Evolutionary conservation across 2,113 vertebrate genomes (phyloP), one percentile per base, ranked within the genome.

Genomic region (Catagonus wagneri): DNA sequence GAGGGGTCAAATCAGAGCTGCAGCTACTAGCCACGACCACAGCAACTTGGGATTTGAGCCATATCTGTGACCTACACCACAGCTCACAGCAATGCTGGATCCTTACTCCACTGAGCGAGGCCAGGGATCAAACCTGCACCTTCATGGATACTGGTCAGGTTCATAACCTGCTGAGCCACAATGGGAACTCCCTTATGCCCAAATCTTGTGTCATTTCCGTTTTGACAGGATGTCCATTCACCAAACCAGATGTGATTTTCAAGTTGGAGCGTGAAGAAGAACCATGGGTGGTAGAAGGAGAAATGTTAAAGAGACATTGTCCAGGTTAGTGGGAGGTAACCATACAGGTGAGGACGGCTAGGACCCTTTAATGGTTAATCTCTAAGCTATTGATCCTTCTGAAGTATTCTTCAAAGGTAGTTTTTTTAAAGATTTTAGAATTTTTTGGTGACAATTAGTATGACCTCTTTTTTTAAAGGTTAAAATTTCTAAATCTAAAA

Each of bases 221-320:
- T 39, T 75, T 81, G 44, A 66, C 52, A 97, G 97, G 97, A 36
- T 93, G 34, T 69, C 97, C 97, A 61, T 89, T 97, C 34, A 93
- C 84, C 71, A 98, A 97, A 88, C 97, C 97, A 61, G 95, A 98
- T 81, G 96, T 97, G 81, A 97, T 98, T 80, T 98, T 96, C 80
- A 97, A 97, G 84, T 54, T 98, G 96, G 97, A 98, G 56, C 94
- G 96, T 88, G 90, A 97, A 95, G 90, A 96, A 93, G 92, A 90
- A 60, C 97, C 96, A 29, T 98, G 97, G 91, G 66, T 94, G 29
- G 44, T 36, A 3, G 95, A 95, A 36, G 89, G 90, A 90, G 94
- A 93, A 14, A 56, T 72, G 25, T 60, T 93, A 74, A 87, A 85
- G 75, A 93, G 75, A 83, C 71, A 58, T 19, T 81, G 68, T 89